These are phyloP conservation scores for Dendrocincla fuliginosa DNA, from an alignment of 2,797 vertebrate species.

Conservation along the genomic window DNA sequence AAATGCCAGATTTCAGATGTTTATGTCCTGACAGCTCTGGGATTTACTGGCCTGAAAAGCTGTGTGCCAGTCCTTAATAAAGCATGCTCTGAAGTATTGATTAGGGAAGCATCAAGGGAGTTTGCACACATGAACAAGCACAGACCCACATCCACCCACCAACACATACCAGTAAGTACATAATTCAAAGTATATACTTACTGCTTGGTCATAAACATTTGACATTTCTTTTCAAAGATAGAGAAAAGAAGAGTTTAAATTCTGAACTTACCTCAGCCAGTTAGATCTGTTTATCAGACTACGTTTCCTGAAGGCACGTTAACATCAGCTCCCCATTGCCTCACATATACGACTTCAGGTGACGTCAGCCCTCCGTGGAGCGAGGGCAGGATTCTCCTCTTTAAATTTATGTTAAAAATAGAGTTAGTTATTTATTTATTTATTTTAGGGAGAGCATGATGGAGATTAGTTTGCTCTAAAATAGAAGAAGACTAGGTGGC, in stretches of 20 bases:
- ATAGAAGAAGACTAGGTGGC: neutral
- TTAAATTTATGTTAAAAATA: neutral
- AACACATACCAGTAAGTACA: neutral
- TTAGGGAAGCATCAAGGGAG: neutral
- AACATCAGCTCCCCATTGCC: neutral
- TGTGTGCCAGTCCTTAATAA: neutral
- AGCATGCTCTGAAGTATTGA: neutral
- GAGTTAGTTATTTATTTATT: neutral
- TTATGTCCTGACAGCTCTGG: neutral
- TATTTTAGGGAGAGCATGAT: neutral
- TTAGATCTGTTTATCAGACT: neutral
- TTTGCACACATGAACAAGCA: neutral
- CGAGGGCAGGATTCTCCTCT: neutral
- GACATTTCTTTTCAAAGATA: neutral
- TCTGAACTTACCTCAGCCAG: neutral
- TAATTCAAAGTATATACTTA: neutral
- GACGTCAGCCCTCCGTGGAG: neutral
- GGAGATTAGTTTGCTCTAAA: neutral
- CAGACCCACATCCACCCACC: neutral
- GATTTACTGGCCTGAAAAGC: conserved; percentile 5
- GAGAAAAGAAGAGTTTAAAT: neutral
- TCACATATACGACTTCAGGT: neutral
- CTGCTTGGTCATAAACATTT: neutral
- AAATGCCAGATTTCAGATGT: neutral
- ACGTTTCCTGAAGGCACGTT: neutral